These are phyloP conservation scores for Natrix natrix DNA, from an alignment of 2,797 vertebrate species.

Conservation along the genomic window DNA sequence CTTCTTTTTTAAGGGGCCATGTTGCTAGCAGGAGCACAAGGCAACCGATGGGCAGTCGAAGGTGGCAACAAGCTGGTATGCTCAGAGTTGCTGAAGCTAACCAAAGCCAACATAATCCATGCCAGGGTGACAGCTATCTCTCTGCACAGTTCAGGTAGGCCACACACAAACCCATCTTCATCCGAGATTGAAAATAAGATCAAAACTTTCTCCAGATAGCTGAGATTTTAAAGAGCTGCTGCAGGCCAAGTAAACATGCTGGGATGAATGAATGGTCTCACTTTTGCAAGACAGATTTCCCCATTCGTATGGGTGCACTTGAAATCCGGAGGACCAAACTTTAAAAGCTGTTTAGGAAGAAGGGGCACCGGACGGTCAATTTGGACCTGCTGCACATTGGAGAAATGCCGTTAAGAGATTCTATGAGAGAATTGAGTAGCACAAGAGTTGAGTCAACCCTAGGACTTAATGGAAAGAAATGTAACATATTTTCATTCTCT, in stretches of 20 bases:
- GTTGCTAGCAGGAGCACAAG: slow-evolving; percentile 89
- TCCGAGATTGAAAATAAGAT: neutral
- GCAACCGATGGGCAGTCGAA: slow-evolving; percentile 94
- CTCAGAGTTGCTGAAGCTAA: slow-evolving; percentile 87
- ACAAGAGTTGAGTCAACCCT: neutral
- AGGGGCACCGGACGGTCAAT: neutral
- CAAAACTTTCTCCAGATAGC: neutral
- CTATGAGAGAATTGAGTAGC: neutral
- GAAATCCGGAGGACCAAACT: neutral
- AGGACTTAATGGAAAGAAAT: neutral
- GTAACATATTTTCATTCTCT: neutral
- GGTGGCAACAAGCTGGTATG: slow-evolving; percentile 97
- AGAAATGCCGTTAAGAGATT: neutral
- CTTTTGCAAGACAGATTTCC: neutral
- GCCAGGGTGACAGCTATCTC: slow-evolving; percentile 83
- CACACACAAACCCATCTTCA: neutral
- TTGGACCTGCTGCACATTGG: neutral
- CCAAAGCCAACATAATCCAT: slow-evolving; percentile 85
- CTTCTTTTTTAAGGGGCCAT: slow-evolving; percentile 83
- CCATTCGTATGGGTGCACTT: neutral
- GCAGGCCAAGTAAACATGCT: neutral
- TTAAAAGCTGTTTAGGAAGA: neutral
- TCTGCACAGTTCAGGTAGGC: slow-evolving; percentile 80
- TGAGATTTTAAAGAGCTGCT: neutral
- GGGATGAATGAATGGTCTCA: neutral